These are phyloP conservation scores for Anthoptus insignis DNA, from an alignment of 2,888 invertebrate species.

Conservation along the genomic window DNA sequence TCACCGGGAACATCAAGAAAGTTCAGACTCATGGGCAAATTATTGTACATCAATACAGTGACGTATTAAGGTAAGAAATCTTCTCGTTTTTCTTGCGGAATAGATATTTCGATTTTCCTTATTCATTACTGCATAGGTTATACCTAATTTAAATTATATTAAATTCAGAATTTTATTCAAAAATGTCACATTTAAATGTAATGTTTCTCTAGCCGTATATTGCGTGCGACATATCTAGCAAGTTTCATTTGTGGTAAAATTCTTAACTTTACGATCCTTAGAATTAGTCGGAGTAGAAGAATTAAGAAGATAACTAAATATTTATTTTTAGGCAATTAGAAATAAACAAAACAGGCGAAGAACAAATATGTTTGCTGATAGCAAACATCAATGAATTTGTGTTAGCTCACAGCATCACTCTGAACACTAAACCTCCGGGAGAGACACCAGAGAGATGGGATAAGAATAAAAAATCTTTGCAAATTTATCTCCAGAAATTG, in stretches of 20 bases:
- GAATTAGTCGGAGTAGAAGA: too few relatives aligned
- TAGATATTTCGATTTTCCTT: too few relatives aligned
- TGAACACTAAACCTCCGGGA: slow-evolving; percentile 81
- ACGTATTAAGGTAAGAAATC: slow-evolving; percentile 78
- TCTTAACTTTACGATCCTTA: too few relatives aligned
- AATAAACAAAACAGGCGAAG: slow-evolving; percentile 64
- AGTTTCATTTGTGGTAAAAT: too few relatives aligned
- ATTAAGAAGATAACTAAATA: not conserved
- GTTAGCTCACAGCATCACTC: slow-evolving; percentile 81
- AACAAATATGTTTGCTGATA: slow-evolving; percentile 80
- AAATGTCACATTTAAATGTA: too few relatives aligned
- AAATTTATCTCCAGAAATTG: slow-evolving; percentile 77
- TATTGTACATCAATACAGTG: slow-evolving; percentile 82
- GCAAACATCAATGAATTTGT: slow-evolving; percentile 87
- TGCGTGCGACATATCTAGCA: not conserved
- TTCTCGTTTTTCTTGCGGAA: too few relatives aligned
- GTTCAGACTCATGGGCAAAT: slow-evolving; percentile 85
- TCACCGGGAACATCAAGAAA: slow-evolving; percentile 84
- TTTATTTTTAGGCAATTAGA: slow-evolving; percentile 73
- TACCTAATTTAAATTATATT: too few relatives aligned
- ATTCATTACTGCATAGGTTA: too few relatives aligned
- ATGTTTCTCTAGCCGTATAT: not conserved
- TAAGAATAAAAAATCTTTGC: slow-evolving; percentile 79
- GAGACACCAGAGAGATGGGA: slow-evolving; percentile 83
- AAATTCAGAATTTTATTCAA: too few relatives aligned